These are phyloP conservation scores for Euglossa dilemma DNA, from an alignment of 1,140 invertebrate species.

Conservation along the genomic window DNA sequence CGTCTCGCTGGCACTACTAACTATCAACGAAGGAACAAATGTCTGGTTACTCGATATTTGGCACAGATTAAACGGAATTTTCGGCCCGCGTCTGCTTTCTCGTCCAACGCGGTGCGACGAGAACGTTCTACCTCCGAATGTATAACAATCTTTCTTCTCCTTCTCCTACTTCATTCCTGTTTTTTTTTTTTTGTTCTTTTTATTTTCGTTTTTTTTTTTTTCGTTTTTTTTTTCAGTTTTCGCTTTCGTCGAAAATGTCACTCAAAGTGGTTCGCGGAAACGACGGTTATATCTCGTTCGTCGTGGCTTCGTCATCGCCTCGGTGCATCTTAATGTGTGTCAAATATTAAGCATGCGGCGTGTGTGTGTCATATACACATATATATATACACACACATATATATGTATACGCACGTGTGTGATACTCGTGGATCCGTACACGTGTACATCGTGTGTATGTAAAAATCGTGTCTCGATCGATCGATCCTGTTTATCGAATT, in stretches of 20 bases:
- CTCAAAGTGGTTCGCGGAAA: conserved; percentile 10
- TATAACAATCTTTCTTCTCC: neutral
- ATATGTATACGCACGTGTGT: neutral
- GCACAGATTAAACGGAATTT: conserved; percentile 74
- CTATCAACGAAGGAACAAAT: conserved; percentile 71
- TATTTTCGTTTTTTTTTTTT: neutral
- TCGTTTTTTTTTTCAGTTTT: neutral
- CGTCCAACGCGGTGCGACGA: neutral
- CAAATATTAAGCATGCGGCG: conserved; percentile 70
- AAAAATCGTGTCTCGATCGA: conserved; percentile 23
- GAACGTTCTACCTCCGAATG: neutral
- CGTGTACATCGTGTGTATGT: neutral
- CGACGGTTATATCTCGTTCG: neutral
- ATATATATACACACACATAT: neutral
- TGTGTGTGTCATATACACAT: conserved; percentile 22
- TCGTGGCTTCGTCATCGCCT: conserved; percentile 4
- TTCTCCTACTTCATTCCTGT: neutral
- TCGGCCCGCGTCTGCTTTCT: neutral
- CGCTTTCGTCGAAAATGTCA: neutral
- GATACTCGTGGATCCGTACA: neutral
- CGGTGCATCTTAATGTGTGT: conserved; percentile 67
- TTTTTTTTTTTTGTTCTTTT: too few species aligned
- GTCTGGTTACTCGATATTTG: conserved; percentile 73
- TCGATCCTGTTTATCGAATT: conserved; percentile 45
- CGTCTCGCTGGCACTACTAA: conserved; percentile 25